phyloP scores from a whole-genome alignment of 2,888 invertebrate species.

The Lepidocyrtoides sp. region DNA sequence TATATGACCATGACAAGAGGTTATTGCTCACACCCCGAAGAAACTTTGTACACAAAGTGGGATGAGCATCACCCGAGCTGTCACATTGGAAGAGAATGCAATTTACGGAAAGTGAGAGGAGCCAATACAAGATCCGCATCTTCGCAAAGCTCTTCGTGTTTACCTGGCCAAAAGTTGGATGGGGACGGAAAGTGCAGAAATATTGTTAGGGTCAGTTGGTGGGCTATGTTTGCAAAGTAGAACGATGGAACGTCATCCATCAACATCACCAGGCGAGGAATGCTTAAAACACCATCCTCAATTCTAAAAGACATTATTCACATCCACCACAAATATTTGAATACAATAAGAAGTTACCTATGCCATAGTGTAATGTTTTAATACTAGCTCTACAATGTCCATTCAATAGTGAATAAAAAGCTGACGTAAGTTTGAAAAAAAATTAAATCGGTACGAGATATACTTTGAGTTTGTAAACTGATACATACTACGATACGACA shows the following conservation, averaged over 20 bases:
- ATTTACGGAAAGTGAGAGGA: slow-evolving; percentile 69
- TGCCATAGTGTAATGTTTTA: not conserved
- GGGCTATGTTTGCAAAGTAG: slow-evolving; percentile 58
- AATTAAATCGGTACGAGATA: too few species aligned
- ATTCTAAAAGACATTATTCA: not conserved
- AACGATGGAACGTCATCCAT: slow-evolving; percentile 7
- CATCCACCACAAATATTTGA: not conserved
- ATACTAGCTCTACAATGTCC: too few species aligned
- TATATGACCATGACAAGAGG: slow-evolving; percentile 83
- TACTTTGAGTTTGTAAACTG: too few species aligned
- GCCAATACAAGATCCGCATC: not conserved
- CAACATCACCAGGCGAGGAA: not conserved
- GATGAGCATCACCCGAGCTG: slow-evolving; percentile 82
- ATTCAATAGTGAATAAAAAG: too few species aligned
- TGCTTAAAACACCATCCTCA: not conserved
- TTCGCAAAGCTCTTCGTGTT: slow-evolving; percentile 42
- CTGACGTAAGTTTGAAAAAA: too few species aligned
- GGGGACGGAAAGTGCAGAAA: slow-evolving; percentile 71
- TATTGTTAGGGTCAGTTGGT: slow-evolving; percentile 76
- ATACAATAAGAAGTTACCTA: not conserved
- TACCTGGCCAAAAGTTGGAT: slow-evolving; percentile 80
- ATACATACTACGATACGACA: too few species aligned
- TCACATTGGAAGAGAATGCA: slow-evolving; percentile 75
- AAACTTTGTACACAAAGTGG: slow-evolving; percentile 82
- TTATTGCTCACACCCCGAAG: slow-evolving; percentile 80